Percentiles rank a stretch among this genome's conserved stretches.
These are phyloP conservation scores for Pyrocephalus nanus DNA, from an alignment of 2,797 vertebrate species.

Conservation along the genomic window DNA sequence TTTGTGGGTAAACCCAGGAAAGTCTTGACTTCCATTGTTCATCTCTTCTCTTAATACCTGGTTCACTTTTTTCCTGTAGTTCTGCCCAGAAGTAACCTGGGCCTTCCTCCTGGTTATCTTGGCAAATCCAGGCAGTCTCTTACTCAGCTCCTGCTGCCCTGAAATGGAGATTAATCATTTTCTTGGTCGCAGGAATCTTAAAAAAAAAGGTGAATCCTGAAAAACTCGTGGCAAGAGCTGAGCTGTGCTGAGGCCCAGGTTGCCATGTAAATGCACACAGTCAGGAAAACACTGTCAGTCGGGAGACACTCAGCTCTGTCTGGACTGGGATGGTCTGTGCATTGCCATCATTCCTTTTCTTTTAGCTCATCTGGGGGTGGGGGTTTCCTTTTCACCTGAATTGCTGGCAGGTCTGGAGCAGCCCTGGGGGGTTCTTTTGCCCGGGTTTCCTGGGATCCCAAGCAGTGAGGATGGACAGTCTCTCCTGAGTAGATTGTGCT, in stretches of 20 bases:
- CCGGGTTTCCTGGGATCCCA: accelerated
- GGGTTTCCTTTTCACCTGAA: not conserved
- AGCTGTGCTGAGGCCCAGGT: not conserved
- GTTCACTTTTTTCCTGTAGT: not conserved
- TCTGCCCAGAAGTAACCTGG: not conserved
- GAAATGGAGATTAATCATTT: not conserved
- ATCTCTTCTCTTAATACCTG: not conserved
- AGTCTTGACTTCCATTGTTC: not conserved
- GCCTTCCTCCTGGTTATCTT: not conserved
- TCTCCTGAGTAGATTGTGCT: not conserved
- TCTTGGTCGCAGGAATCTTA: not conserved
- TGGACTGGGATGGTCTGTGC: not conserved
- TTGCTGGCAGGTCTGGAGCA: not conserved
- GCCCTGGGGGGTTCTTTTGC: not conserved
- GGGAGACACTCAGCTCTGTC: not conserved
- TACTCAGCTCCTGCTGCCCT: not conserved
- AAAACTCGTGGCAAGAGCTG: not conserved
- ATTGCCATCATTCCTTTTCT: not conserved
- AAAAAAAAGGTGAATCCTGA: not conserved
- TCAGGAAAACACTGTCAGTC: not conserved
- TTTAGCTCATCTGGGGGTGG: not conserved
- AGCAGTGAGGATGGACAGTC: not conserved
- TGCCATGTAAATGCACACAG: not conserved
- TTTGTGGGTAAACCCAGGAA: not conserved
- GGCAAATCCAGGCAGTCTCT: not conserved